Evolutionary conservation across 35 echinoderm and acorn worm genomes (phyloP).

Genomic region (Anneissia japonica): DNA sequence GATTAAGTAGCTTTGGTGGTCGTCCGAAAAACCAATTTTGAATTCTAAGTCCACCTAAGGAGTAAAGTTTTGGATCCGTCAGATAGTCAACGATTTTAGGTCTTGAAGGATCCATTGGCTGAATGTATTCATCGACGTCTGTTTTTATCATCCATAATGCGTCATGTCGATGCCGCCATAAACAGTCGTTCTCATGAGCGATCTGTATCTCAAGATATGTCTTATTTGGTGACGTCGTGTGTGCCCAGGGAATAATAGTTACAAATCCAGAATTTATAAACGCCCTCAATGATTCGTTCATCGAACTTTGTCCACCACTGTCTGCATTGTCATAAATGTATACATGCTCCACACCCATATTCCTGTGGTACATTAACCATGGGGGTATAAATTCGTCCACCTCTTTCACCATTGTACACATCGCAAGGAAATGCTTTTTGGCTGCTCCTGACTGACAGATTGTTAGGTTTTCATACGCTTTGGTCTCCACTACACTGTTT

Average conservation of each 20-base stretch:
- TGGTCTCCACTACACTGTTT: slow-evolving; percentile 8
- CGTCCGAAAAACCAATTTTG: slow-evolving; percentile 88
- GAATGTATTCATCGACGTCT: slow-evolving; percentile 84
- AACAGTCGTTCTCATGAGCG: slow-evolving; percentile 89
- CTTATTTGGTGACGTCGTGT: slow-evolving; percentile 41
- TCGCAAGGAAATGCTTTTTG: slow-evolving; percentile 28
- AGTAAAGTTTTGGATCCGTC: slow-evolving; percentile 11
- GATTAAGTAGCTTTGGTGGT: background rate
- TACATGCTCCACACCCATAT: slow-evolving; percentile 60
- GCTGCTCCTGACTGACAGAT: slow-evolving; percentile 52
- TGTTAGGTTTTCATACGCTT: slow-evolving; percentile 58
- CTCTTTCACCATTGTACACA: slow-evolving; percentile 70
- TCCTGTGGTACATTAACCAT: slow-evolving; percentile 60
- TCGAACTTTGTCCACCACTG: slow-evolving; percentile 20
- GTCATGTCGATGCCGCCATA: slow-evolving; percentile 64
- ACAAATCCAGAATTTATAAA: slow-evolving; percentile 56
- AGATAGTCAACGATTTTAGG: slow-evolving; percentile 54
- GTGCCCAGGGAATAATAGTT: slow-evolving; percentile 72
- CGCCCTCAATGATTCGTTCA: slow-evolving; percentile 35
- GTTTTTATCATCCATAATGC: slow-evolving; percentile 82
- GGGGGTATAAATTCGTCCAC: slow-evolving; percentile 50
- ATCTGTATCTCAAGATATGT: slow-evolving; percentile 80
- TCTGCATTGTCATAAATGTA: slow-evolving; percentile 75
- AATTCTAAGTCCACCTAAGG: slow-evolving; percentile 29
- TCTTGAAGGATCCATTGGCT: slow-evolving; percentile 60